Percentiles rank a stretch among this genome's conserved stretches.
Conservation (phyloP, 2,113 vertebrate genomes). For the Mystacornis crossleyi region DNA sequence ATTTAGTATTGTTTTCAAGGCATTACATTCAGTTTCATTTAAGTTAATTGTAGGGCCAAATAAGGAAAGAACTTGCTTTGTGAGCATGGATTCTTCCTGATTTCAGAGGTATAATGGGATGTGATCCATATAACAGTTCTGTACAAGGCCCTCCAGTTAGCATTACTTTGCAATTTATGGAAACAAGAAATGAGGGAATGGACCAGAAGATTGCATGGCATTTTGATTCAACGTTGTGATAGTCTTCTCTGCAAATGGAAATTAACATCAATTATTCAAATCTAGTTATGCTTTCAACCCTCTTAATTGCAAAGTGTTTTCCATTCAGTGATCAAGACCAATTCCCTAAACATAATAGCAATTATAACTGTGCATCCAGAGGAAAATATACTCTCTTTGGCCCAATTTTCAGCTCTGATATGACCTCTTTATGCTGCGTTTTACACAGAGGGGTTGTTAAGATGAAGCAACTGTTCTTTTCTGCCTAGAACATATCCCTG, state of each 20-base stretch:
- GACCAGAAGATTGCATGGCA: constrained; percentile 34
- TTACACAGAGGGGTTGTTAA: constrained; percentile 7
- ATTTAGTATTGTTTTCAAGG: constrained; percentile 80
- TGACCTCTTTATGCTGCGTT: constrained; percentile 13
- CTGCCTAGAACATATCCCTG: not conserved
- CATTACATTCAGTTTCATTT: constrained; percentile 68
- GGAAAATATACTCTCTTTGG: constrained; percentile 43
- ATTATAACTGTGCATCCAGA: constrained; percentile 60
- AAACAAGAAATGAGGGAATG: not conserved
- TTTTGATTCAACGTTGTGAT: constrained; percentile 26
- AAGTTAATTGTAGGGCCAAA: constrained; percentile 74
- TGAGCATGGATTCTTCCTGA: constrained; percentile 32
- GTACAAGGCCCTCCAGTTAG: not conserved
- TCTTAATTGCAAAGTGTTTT: constrained; percentile 57
- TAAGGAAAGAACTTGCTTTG: constrained; percentile 67
- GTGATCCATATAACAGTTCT: constrained; percentile 22
- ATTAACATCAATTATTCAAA: constrained; percentile 43
- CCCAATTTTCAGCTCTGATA: constrained; percentile 32
- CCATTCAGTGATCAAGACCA: constrained; percentile 35
- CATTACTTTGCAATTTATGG: not conserved
- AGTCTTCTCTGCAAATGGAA: constrained; percentile 46
- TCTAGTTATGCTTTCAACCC: constrained; percentile 48
- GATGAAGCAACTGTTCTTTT: not conserved
- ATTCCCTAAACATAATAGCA: constrained; percentile 59
- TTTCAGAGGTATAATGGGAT: constrained; percentile 41